Conservation (phyloP, 2,113 vertebrate genomes). For the Vidua chalybeata region DNA sequence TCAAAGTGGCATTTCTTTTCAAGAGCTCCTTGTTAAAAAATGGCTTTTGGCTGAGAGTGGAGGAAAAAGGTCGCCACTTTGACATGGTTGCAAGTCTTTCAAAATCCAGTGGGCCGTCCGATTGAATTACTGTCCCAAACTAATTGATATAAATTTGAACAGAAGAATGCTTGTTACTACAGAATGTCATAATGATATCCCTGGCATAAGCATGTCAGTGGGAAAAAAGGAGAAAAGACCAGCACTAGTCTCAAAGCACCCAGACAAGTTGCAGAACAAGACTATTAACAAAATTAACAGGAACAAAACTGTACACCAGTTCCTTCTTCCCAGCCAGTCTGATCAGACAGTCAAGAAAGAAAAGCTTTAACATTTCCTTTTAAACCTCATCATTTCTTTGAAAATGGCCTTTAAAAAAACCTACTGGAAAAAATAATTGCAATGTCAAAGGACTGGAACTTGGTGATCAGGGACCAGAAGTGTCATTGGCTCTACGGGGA, state of each 20-base stretch:
- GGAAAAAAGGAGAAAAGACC: slow-evolving; percentile 53
- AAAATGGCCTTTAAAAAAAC: slow-evolving; percentile 3
- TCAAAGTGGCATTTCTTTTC: slow-evolving; percentile 90
- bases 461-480: neutral
- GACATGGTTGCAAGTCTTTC: slow-evolving; percentile 85
- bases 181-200: slow-evolving; percentile 88
- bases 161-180: slow-evolving; percentile 92
- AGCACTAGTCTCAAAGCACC: slow-evolving; percentile 57
- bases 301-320: neutral
- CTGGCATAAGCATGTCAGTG: slow-evolving; percentile 77
- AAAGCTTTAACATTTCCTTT: neutral
- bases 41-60: slow-evolving; percentile 83
- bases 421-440: neutral
- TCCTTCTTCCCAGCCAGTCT: neutral
- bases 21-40: slow-evolving; percentile 86
- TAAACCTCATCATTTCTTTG: neutral
- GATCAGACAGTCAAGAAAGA: slow-evolving; percentile 1
- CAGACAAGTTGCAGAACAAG: slow-evolving; percentile 4
- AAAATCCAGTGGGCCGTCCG: slow-evolving; percentile 87
- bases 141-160: slow-evolving; percentile 96
- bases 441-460: neutral
- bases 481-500: neutral
- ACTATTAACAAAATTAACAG: slow-evolving; percentile 19
- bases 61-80: slow-evolving; percentile 81
- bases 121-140: slow-evolving; percentile 90